phyloP scores from a whole-genome alignment of 2,113 vertebrate genomes.

The Triplophysa dalaica region DNA sequence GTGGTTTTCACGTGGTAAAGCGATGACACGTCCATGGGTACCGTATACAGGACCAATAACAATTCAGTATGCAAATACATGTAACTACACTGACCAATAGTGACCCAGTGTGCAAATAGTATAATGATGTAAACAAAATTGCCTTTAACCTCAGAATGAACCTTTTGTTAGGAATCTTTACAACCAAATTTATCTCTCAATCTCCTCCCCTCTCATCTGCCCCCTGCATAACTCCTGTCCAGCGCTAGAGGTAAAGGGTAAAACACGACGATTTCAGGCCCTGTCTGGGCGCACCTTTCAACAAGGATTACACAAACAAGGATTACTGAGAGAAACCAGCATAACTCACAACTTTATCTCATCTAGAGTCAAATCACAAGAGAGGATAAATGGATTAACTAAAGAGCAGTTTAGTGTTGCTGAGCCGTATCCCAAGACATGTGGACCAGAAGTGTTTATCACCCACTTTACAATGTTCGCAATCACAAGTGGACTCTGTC shows the following conservation, averaged over 20 bases:
- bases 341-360: slow-evolving; percentile 42
- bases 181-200: slow-evolving; percentile 4
- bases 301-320: slow-evolving; percentile 49
- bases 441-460: slow-evolving; percentile 4
- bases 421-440: background rate
- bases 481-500: slow-evolving; percentile 16
- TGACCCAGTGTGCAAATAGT: background rate
- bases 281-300: slow-evolving; percentile 47
- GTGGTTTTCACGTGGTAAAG: too few relatives aligned
- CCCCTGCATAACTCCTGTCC: slow-evolving; percentile 7
- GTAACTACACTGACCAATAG: background rate
- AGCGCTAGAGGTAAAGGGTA: slow-evolving; percentile 8
- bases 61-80: background rate
- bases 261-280: slow-evolving; percentile 17
- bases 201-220: slow-evolving; percentile 18
- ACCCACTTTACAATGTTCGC: slow-evolving; percentile 1
- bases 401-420: slow-evolving; percentile 50
- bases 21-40: too few relatives aligned
- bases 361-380: slow-evolving; percentile 47
- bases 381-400: slow-evolving; percentile 54
- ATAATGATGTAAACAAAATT: background rate
- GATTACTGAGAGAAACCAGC: slow-evolving; percentile 20
- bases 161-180: slow-evolving; percentile 22
- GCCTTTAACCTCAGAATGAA: slow-evolving; percentile 14
- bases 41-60: background rate